Evolutionary conservation across 2,797 vertebrate species (phyloP).

Genomic region (Neosilurus mollespiculum): DNA sequence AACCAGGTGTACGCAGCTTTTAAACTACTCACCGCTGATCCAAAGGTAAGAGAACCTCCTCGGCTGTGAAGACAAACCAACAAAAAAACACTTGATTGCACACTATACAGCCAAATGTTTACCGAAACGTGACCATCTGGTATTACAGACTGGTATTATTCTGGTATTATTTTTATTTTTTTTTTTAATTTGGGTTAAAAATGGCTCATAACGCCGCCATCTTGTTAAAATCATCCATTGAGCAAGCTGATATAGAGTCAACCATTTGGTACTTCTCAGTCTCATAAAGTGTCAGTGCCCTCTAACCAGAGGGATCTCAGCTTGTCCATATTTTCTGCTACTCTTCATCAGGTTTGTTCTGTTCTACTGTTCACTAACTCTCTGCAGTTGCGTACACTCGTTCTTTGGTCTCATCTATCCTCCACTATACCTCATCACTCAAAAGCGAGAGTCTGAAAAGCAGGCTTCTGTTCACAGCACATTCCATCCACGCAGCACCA

Average conservation of each 20-base stretch:
- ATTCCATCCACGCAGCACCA: background rate
- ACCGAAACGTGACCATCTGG: no score
- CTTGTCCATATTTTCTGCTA: background rate
- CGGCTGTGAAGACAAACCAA: background rate
- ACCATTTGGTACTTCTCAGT: no score
- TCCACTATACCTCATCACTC: constrained; percentile 19
- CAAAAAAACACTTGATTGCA: no score
- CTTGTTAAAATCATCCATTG: no score
- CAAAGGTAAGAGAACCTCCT: constrained; percentile 80
- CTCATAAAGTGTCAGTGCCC: no score
- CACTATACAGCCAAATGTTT: no score
- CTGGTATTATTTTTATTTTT: no score
- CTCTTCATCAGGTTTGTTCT: background rate
- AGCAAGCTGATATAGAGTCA: no score
- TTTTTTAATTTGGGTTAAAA: no score
- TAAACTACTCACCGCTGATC: constrained; percentile 93
- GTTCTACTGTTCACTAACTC: constrained; percentile 13
- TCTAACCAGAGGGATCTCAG: background rate
- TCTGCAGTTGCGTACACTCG: background rate
- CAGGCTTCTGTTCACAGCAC: background rate
- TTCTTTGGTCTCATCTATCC: background rate
- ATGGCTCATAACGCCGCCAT: no score
- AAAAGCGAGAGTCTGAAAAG: background rate
- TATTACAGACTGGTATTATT: no score
- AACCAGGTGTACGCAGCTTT: constrained; percentile 96